Base-by-base conservation (phyloP, 2,888 invertebrate genomes). In the Acronicta psi region DNA sequence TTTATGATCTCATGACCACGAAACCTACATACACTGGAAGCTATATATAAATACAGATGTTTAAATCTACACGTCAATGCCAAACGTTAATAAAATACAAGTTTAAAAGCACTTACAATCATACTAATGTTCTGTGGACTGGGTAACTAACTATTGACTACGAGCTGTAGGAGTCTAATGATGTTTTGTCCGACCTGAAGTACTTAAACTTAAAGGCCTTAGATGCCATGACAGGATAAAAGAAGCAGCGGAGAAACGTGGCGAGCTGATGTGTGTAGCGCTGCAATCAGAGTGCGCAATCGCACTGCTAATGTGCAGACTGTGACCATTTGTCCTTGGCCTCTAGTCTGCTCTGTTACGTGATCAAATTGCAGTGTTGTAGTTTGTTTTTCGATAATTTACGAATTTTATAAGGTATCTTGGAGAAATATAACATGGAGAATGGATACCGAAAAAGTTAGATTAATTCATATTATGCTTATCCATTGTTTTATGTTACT, bases 321-420 rank as follows among this genome's bases (percentile, higher is more conserved):
- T 67, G 64, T 76, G 73, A 65, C 78, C 78, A 68, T 76, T 76
- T 83, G 86, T 85, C 88, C 87, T 88, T 87, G 86, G 81, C 83
- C 81, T 77, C 76, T 79, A 80, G 80, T 56, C 29, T 83, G 34
- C 34, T 1, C 13, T n/a, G 59, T 73, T 75, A 75, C 76, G 72
- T 53, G 72, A 69, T 74, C 77, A 79, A 68, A 56, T 66, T 67
- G 69, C 58, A 62, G 44, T 45, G 23, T 17, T 40, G 18, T 13
- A 34, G 17, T 29, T 55, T 43, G 55, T 62, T 51, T 61, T 49
- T 38, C 42, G 29, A 29, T 29, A 2, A 0, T 29, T 10, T 29
- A 10, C 0, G 10, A 11, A 29, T 29, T 29, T 23, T 6, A 7
- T 5, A 6, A 23, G n/a, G n/a, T n/a, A n/a, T n/a, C n/a, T n/a